These are phyloP conservation scores for Rutilus rutilus DNA, from an alignment of 2,113 vertebrate genomes.

Conservation along the genomic window DNA sequence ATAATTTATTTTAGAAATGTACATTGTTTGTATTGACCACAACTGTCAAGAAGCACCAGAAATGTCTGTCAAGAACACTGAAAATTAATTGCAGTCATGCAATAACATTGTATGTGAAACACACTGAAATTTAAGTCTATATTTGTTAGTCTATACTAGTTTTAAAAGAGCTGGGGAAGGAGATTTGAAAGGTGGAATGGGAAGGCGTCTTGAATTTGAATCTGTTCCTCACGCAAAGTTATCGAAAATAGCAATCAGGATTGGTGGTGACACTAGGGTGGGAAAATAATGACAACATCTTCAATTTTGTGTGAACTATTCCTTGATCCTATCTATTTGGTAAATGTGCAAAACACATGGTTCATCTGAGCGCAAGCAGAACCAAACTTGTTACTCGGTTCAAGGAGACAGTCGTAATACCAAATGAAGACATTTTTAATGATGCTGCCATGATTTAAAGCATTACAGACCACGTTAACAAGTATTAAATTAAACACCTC, in stretches of 20 bases:
- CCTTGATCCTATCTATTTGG: not conserved
- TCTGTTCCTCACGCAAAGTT: not conserved
- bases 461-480: constrained; percentile 30
- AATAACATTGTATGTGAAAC: too few species aligned
- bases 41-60: too few species aligned
- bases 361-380: constrained; percentile 76
- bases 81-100: too few species aligned
- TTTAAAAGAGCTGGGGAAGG: not conserved
- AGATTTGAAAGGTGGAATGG: not conserved
- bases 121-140: not conserved
- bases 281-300: not conserved
- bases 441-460: constrained; percentile 26
- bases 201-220: not conserved
- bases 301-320: not conserved
- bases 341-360: not conserved
- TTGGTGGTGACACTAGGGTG: not conserved
- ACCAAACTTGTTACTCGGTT: constrained; percentile 58
- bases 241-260: not conserved
- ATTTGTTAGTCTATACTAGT: too few species aligned
- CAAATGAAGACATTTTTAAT: constrained; percentile 42
- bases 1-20: too few species aligned
- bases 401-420: constrained; percentile 1
- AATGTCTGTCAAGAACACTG: too few species aligned
- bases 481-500: constrained; percentile 46
- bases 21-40: not conserved